Conservation (phyloP, 2,888 invertebrate species). For the Ophion ventricosus region DNA sequence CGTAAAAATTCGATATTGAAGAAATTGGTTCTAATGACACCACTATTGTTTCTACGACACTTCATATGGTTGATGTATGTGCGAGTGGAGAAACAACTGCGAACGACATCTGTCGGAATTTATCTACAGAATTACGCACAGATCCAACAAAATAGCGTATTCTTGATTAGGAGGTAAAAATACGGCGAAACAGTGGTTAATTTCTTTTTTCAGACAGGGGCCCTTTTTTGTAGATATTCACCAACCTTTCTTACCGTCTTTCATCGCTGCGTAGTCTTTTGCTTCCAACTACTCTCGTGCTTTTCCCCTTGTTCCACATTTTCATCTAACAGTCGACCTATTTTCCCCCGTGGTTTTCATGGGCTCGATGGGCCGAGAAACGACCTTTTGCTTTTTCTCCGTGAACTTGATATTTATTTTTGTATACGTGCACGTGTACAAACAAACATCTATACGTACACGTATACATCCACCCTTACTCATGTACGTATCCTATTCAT, state of each 20-base stretch:
- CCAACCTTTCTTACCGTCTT: neutral
- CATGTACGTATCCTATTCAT: constrained; percentile 9
- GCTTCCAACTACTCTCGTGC: neutral
- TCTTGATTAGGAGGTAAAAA: too few species aligned
- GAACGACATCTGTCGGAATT: too few species aligned
- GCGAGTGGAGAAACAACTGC: too few species aligned
- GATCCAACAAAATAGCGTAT: too few species aligned
- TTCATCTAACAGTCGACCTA: neutral
- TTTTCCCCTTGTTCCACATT: neutral
- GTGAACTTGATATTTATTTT: constrained; percentile 17
- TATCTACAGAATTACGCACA: too few species aligned
- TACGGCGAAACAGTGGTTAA: too few species aligned
- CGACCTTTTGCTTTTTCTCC: constrained; percentile 21
- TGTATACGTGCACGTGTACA: neutral
- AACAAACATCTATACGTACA: neutral
- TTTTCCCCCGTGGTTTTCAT: neutral
- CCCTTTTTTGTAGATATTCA: too few species aligned
- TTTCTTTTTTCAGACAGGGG: too few species aligned
- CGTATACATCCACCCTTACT: neutral
- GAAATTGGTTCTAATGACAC: too few species aligned
- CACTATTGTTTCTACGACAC: too few species aligned
- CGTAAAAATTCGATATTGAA: too few species aligned
- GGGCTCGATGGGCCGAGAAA: constrained; percentile 21
- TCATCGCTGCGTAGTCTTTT: neutral
- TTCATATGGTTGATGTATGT: too few species aligned